Conservation (phyloP, 2,888 invertebrate genomes). For the Drosophila testacea region DNA sequence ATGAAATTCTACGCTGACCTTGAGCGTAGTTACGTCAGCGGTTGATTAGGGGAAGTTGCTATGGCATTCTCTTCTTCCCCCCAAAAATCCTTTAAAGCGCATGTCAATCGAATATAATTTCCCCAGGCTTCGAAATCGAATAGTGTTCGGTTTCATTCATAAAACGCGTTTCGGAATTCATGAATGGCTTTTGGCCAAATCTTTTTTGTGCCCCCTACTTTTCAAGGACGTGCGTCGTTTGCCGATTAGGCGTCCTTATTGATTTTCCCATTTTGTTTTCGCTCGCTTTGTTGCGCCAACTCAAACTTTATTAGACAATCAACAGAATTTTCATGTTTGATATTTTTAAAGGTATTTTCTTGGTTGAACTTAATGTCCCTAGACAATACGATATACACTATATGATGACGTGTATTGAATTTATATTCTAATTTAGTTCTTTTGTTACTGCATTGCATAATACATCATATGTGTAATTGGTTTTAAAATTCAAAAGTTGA, state of each 20-base stretch:
- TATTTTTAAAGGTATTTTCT: slow-evolving; percentile 12
- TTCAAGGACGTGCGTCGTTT: slow-evolving; percentile 64
- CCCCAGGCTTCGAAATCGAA: slow-evolving; percentile 40
- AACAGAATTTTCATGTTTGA: background rate
- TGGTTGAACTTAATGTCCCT: background rate
- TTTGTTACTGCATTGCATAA: background rate
- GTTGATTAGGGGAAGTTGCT: slow-evolving; percentile 33
- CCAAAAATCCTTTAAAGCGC: slow-evolving; percentile 36
- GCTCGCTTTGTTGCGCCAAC: slow-evolving; percentile 24
- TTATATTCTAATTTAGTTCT: background rate
- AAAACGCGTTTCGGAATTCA: slow-evolving; percentile 49
- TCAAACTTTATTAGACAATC: slow-evolving; percentile 30
- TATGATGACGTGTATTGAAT: background rate
- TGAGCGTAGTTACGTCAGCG: slow-evolving; percentile 76
- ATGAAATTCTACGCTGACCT: slow-evolving; percentile 81
- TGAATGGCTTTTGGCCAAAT: slow-evolving; percentile 55
- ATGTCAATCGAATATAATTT: slow-evolving; percentile 33
- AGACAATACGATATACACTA: background rate
- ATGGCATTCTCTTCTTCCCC: background rate
- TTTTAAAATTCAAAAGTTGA: background rate
- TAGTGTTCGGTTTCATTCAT: slow-evolving; percentile 59
- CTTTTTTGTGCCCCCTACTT: slow-evolving; percentile 23
- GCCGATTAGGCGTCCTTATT: slow-evolving; percentile 62
- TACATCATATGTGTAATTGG: background rate
- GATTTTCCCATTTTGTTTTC: slow-evolving; percentile 56